phyloP scores from a whole-genome alignment of 2,888 invertebrate genomes.

The Rhingia campestris region DNA sequence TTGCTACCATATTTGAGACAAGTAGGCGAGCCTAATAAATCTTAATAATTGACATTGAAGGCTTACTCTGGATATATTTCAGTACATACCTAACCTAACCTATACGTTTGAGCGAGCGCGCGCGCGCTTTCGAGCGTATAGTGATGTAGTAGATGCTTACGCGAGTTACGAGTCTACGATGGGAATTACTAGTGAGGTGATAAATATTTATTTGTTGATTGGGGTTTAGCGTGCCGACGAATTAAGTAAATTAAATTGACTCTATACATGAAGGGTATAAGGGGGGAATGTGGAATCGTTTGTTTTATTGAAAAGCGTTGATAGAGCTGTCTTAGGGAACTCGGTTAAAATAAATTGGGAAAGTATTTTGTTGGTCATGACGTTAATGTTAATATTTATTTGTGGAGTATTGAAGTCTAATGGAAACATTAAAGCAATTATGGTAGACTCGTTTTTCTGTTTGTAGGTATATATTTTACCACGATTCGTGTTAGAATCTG shows the following conservation, averaged over 20 bases:
- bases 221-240: conserved; percentile 45
- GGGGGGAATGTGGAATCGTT: not conserved
- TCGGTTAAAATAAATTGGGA: too few relatives aligned
- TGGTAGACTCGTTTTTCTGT: too few relatives aligned
- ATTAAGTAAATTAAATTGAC: conserved; percentile 50
- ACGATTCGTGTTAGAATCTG: too few relatives aligned
- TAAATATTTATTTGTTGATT: conserved; percentile 63
- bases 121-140: not conserved
- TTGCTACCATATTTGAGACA: conserved; percentile 65
- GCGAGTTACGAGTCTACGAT: not conserved
- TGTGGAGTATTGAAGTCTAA: too few relatives aligned
- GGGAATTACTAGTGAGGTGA: conserved; percentile 54
- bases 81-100: too few relatives aligned
- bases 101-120: not conserved
- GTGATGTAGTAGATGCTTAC: conserved; percentile 25
- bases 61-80: conserved; percentile 27
- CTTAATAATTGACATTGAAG: conserved; percentile 68
- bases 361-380: too few relatives aligned
- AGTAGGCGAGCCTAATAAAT: conserved; percentile 70
- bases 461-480: too few relatives aligned
- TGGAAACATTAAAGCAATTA: too few relatives aligned
- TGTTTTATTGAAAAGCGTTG: not conserved
- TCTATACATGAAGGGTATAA: not conserved
- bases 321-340: not conserved
- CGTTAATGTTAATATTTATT: too few relatives aligned